These are phyloP conservation scores for Pseudochromis fuscus DNA, from an alignment of 2,797 vertebrate species.

Conservation along the genomic window DNA sequence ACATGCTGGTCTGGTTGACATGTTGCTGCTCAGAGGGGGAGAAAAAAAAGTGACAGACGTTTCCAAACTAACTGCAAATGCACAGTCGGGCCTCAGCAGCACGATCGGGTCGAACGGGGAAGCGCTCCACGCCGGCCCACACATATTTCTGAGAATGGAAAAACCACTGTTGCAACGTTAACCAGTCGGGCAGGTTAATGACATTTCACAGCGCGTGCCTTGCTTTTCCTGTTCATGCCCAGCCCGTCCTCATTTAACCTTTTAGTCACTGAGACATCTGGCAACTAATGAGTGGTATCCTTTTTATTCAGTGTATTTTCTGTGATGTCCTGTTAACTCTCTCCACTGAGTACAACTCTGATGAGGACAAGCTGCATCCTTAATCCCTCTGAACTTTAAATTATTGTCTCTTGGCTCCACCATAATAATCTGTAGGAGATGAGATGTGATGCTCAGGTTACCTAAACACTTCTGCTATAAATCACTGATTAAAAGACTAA, in stretches of 20 bases:
- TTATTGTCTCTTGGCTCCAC: constrained; percentile 15
- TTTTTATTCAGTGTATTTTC: neutral
- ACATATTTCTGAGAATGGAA: constrained; percentile 5
- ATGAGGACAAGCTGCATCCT: neutral
- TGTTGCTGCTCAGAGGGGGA: constrained; percentile 25
- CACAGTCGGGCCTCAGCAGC: constrained; percentile 41
- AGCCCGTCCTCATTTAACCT: constrained; percentile 40
- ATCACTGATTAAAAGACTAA: constrained; percentile 39
- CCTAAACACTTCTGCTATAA: neutral
- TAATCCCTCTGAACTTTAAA: constrained; percentile 9
- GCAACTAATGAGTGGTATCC: neutral
- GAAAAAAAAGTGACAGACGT: constrained; percentile 30
- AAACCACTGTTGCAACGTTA: constrained; percentile 38
- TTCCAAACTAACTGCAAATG: constrained; percentile 58
- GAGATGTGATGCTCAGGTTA: constrained; percentile 28
- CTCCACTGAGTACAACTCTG: neutral
- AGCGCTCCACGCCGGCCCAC: neutral
- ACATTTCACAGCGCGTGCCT: constrained; percentile 26
- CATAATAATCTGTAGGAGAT: constrained; percentile 1
- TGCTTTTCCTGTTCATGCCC: constrained; percentile 59
- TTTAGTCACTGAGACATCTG: neutral
- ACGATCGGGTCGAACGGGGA: constrained; percentile 13
- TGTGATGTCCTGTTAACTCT: neutral
- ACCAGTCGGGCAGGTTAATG: constrained; percentile 58
- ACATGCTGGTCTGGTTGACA: constrained; percentile 30